Evolutionary conservation across 2,797 vertebrate species (phyloP).

Genomic region (Liparis tanakae): DNA sequence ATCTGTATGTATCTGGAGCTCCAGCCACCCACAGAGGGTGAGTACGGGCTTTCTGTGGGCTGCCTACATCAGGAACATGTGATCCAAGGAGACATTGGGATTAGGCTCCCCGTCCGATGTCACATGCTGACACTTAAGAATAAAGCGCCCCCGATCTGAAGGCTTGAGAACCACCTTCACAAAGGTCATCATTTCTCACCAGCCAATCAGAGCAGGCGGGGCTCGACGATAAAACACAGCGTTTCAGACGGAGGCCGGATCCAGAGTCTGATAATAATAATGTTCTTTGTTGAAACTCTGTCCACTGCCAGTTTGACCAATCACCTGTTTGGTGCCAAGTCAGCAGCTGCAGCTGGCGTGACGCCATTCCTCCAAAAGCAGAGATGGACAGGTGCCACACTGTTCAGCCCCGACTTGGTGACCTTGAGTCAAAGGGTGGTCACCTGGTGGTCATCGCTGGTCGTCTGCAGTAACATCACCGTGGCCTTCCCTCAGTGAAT

Average conservation of each 20-base stretch:
- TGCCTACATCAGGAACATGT: not conserved
- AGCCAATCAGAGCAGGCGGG: not conserved
- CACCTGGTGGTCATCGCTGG: constrained; percentile 41
- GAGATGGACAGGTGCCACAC: constrained; percentile 48
- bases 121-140: not conserved
- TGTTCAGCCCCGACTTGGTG: constrained; percentile 7
- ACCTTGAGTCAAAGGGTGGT: constrained; percentile 41
- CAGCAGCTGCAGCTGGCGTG: constrained; percentile 35
- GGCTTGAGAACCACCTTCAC: not conserved
- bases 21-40: not conserved
- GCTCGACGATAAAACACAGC: not conserved
- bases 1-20: not conserved
- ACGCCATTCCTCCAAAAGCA: constrained; percentile 22
- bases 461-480: constrained; percentile 46
- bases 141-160: not conserved
- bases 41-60: not conserved
- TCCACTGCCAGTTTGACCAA: not conserved
- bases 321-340: constrained; percentile 25
- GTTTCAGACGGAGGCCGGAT: not conserved
- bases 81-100: not conserved
- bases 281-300: not conserved
- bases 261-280: not conserved
- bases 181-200: not conserved
- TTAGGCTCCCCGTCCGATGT: not conserved
- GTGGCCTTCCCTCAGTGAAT: constrained; percentile 6